phyloP scores from a whole-genome alignment of 1,140 invertebrate species.

The Meloidogyne floridensis region DNA sequence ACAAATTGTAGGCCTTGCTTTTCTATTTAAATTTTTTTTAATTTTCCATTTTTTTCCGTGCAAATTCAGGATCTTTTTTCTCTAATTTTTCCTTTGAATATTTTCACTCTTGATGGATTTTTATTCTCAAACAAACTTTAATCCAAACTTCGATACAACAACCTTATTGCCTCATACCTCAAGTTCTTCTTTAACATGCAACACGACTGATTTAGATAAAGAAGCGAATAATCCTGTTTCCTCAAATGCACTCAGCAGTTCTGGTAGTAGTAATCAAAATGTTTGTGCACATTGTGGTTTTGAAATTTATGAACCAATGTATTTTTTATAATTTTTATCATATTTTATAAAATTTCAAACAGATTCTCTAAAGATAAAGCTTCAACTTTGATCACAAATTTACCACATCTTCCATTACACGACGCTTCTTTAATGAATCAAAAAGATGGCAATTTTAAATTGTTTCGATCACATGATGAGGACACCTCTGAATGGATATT shows the following conservation, averaged over 20 bases:
- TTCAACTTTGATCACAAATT: not conserved
- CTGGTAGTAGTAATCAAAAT: not conserved
- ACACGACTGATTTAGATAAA: not conserved
- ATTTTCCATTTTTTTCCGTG: no score
- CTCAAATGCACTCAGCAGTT: not conserved
- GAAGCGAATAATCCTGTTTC: not conserved
- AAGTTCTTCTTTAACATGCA: not conserved
- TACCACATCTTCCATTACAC: not conserved
- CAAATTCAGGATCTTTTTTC: no score
- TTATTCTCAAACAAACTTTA: not conserved
- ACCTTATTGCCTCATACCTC: not conserved
- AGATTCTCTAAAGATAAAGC: not conserved
- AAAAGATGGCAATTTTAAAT: not conserved
- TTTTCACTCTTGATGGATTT: not conserved
- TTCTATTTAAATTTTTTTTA: no score
- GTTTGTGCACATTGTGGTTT: constrained; percentile 1
- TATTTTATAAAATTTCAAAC: not conserved
- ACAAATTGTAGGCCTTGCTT: no score
- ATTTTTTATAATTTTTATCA: not conserved
- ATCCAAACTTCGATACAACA: not conserved
- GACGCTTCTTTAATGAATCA: not conserved
- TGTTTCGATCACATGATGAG: constrained; percentile 10
- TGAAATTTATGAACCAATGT: not conserved
- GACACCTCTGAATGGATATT: constrained; percentile 32
- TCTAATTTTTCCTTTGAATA: no score